Percentiles rank a stretch among this genome's conserved stretches.
These are phyloP conservation scores for Mus spretus DNA, from an alignment of 2,797 vertebrate genomes.

Conservation along the genomic window DNA sequence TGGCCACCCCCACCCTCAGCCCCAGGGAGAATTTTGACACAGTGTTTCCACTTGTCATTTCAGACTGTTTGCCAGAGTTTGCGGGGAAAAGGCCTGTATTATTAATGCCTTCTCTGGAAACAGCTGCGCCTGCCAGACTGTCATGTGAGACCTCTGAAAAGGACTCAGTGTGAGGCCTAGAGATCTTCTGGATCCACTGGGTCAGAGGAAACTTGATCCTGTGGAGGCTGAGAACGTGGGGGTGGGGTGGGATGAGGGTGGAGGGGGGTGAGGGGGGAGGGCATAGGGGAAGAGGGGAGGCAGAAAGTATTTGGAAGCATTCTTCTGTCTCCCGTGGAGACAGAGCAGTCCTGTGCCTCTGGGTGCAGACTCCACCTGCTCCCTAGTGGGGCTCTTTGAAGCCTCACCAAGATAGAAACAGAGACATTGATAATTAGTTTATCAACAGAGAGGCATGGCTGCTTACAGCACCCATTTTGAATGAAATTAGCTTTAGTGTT, in stretches of 20 bases:
- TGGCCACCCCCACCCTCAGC: slow-evolving; percentile 9
- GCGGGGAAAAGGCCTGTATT: slow-evolving; percentile 78
- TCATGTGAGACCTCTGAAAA: slow-evolving; percentile 77
- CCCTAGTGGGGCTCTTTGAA: not conserved
- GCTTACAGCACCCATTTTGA: not conserved
- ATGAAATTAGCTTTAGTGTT: not conserved
- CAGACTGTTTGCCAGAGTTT: slow-evolving; percentile 82
- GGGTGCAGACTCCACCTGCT: not conserved
- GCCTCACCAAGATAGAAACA: not conserved
- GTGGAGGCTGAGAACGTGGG: not conserved
- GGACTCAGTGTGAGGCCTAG: not conserved
- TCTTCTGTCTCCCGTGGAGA: not conserved
- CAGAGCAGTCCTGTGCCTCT: not conserved
- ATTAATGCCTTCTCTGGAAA: slow-evolving; percentile 78
- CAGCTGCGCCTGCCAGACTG: slow-evolving; percentile 73
- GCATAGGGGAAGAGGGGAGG: not conserved
- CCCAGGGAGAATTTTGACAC: slow-evolving; percentile 69
- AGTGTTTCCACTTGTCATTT: slow-evolving; percentile 78
- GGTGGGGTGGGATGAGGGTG: no score
- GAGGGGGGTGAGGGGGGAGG: no score
- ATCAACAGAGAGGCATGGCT: not conserved
- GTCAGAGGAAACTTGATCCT: slow-evolving; percentile 74
- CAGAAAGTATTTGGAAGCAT: not conserved
- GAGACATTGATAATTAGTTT: not conserved
- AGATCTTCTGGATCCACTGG: not conserved